A percentile compares a stretch with the other conserved stretches of the same genome.
Conservation (phyloP, 1,140 invertebrate species). For the Pachypsylla venusta region DNA sequence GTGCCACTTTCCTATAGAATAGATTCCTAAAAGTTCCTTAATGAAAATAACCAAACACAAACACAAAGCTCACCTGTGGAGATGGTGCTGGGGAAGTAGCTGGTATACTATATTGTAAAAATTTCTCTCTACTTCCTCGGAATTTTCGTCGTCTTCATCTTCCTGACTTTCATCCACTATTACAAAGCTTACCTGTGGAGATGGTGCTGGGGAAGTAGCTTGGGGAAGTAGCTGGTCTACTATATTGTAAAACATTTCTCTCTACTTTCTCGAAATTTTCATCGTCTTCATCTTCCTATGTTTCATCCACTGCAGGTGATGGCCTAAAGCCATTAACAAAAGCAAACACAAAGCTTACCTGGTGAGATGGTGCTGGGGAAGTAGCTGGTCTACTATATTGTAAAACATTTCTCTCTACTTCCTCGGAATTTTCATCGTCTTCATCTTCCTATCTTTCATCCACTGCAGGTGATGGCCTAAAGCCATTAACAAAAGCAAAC, state of each 20-base stretch:
- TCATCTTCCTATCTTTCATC: slow-evolving; percentile 22
- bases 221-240: background rate
- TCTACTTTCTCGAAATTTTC: slow-evolving; percentile 7
- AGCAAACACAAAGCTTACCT: background rate
- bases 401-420: background rate
- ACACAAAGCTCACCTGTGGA: background rate
- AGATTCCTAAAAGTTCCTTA: no score
- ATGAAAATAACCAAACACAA: no score
- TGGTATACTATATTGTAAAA: background rate
- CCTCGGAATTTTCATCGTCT: slow-evolving; percentile 3
- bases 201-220: slow-evolving; percentile 3
- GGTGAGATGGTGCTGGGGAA: no score
- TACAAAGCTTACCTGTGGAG: slow-evolving; percentile 18
- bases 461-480: slow-evolving; percentile 19
- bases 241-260: background rate
- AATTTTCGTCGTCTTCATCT: slow-evolving; percentile 15
- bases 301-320: slow-evolving; percentile 19
- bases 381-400: background rate
- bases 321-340: slow-evolving; percentile 22
- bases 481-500: no score
- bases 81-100: no score
- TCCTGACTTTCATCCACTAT: slow-evolving; percentile 21
- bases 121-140: slow-evolving; percentile 7
- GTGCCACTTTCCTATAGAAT: no score
- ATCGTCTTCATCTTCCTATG: slow-evolving; percentile 19